Base-by-base conservation (phyloP, 1,140 invertebrate genomes). In the Zophobas morio region DNA sequence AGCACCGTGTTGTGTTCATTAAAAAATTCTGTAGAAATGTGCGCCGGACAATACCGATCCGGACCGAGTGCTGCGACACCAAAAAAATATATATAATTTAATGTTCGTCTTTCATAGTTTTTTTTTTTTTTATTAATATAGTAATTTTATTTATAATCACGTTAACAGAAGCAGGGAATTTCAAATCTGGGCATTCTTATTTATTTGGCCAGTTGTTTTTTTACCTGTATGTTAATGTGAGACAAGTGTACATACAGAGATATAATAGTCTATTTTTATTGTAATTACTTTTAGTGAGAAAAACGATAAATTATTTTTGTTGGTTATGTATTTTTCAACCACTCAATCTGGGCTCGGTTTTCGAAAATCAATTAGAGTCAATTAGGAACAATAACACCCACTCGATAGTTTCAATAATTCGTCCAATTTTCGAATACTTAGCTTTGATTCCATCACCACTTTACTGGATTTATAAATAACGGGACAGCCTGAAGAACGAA, bases 1-100 rank as follows among this genome's bases (percentile, higher is more conserved):
- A 81, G 81, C 81, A 82, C 81, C 81, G 74, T 73, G 78, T 80
- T 82, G 81, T 82, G 81, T 82, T 82, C 81, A 82, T 77, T 54
- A 75, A 66, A 73, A 70, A 78, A 32, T 77, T 77, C 36, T 60
- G 47, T 34, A 70, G 39, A 47, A 34, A 46, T 32, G 49, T 51
- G 37, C 1, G 42, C 37, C 3, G 51, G 51, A 51, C 47, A 34
- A 72, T 72, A 72, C 70, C 20, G 39, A 42, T 20, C 60, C 32
- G 70, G 33, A 70, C 78, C 72, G 72, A 47, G 53, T 56, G 56
- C 73, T 76, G 74, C 75, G 57, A 79, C 47, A 32, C 49, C 34
- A 53, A 72, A 66, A 66, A 72, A 72, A 36, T 56, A 60, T 60
- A 60, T 37, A 60, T 72, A 54, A 73, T 74, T 80, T 71, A 76